phyloP scores from a whole-genome alignment of 2,113 vertebrate genomes.

The Lasiurus borealis region DNA sequence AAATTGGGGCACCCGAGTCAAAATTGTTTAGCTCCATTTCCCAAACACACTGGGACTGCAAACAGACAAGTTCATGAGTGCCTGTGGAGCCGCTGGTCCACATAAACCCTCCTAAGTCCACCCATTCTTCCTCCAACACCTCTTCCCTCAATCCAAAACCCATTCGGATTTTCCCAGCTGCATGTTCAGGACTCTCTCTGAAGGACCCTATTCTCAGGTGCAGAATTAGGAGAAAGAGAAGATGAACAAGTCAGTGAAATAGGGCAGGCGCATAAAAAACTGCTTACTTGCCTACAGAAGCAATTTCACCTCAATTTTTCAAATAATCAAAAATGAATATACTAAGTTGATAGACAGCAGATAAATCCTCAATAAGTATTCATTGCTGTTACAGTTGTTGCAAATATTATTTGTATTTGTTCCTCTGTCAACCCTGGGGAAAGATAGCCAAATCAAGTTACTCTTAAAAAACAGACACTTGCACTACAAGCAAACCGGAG shows the following conservation, averaged over 20 bases:
- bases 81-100: not conserved
- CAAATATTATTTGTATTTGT: constrained; percentile 4
- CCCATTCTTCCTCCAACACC: not conserved
- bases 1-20: not conserved
- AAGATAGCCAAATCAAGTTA: constrained; percentile 55
- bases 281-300: not conserved
- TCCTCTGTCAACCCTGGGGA: not conserved
- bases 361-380: not conserved
- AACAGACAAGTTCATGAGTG: not conserved
- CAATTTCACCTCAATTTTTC: constrained; percentile 3
- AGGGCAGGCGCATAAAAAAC: not conserved
- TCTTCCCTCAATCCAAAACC: not conserved
- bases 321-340: not conserved
- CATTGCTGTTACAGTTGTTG: not conserved
- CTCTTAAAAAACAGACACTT: constrained; percentile 39
- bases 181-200: not conserved
- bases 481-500: constrained; percentile 31
- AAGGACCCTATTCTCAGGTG: not conserved
- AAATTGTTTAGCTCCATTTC: not conserved
- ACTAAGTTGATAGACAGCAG: not conserved
- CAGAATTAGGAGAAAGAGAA: constrained; percentile 4
- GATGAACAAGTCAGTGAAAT: not conserved
- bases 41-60: not conserved
- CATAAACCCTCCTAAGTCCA: not conserved
- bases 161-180: not conserved